Base-by-base conservation (phyloP, 1,140 invertebrate genomes). In the Campoletis sonorensis region DNA sequence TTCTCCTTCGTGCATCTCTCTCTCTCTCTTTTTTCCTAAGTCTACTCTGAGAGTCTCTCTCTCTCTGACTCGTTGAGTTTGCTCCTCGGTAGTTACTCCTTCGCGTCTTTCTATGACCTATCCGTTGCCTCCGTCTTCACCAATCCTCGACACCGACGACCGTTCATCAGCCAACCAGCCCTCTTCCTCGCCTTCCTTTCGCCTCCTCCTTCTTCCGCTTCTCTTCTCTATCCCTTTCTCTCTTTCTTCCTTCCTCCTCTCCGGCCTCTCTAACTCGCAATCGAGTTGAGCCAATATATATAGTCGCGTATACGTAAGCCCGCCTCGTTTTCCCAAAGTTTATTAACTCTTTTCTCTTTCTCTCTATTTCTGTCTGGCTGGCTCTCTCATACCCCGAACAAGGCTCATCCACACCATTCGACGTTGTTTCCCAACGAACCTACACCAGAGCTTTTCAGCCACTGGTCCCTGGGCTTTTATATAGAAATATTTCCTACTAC, bases 311-410 rank as follows among this genome's bases (percentile, higher is more conserved):
- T 84, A 70, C 30, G n/a, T 70, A 70, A 58, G 67, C 80, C 37
- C 75, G 58, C 78, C 68, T 77, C 80, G 72, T 87, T 83, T 84
- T 49, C 81, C 58, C n/a, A 84, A 84, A 84, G 80, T 84, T 85
- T 85, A 86, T 85, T 83, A 85, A 87, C 85, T 85, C 40, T 67
- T 64, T 71, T 81, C 61, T 64, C n/a, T 64, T 26, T 64, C 23
- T 26, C 61, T 64, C 61, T n/a, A 18, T 54, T 21, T n/a, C n/a
- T 54, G n/a, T 54, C 51, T 54, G n/a, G 54, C 67, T 54, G 76
- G 51, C 77, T 72, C n/a, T n/a, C n/a, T n/a, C 76, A 79, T 33
- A 16, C 33, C 51, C 40, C 27, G 54, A 33, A 70, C 30, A 16
- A 45, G 40, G 40, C 64, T 80, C 73, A 73, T 79, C 73, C 54